Conservation (phyloP, 2,113 vertebrate genomes). For the Chlamydotis undulata region DNA sequence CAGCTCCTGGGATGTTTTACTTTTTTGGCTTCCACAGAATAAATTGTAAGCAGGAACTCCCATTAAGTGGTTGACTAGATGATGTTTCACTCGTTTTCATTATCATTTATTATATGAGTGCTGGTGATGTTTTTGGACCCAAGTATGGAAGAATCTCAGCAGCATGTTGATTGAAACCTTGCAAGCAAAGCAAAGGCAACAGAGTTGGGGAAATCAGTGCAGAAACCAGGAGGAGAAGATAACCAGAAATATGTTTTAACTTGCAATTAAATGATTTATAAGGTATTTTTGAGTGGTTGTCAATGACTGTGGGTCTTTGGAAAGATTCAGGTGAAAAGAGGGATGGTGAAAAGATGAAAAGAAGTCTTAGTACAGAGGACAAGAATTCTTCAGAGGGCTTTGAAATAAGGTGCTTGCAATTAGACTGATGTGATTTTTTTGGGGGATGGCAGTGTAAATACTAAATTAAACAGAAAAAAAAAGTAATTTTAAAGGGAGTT, state of each 20-base stretch:
- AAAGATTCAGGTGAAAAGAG: not conserved
- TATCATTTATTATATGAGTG: not conserved
- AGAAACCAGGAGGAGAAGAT: not conserved
- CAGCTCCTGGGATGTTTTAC: not conserved
- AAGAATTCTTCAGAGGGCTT: not conserved
- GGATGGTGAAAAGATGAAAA: not conserved
- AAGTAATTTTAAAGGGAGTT: not conserved
- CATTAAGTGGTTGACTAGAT: not conserved
- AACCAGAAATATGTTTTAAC: not conserved
- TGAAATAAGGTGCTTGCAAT: not conserved
- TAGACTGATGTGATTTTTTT: not conserved
- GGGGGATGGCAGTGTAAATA: not conserved
- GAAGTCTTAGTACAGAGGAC: not conserved
- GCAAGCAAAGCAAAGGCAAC: not conserved
- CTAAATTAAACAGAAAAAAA: not conserved
- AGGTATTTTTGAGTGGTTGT: not conserved
- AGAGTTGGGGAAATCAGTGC: not conserved
- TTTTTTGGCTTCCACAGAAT: not conserved
- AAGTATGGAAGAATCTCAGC: not conserved
- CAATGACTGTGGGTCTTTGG: fast-evolving
- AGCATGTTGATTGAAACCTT: not conserved
- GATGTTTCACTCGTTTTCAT: not conserved
- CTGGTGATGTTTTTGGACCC: not conserved
- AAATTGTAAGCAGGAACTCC: not conserved
- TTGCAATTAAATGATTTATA: not conserved